Conservation (phyloP, 2,888 invertebrate species). For the Dryadula phaetusa region DNA sequence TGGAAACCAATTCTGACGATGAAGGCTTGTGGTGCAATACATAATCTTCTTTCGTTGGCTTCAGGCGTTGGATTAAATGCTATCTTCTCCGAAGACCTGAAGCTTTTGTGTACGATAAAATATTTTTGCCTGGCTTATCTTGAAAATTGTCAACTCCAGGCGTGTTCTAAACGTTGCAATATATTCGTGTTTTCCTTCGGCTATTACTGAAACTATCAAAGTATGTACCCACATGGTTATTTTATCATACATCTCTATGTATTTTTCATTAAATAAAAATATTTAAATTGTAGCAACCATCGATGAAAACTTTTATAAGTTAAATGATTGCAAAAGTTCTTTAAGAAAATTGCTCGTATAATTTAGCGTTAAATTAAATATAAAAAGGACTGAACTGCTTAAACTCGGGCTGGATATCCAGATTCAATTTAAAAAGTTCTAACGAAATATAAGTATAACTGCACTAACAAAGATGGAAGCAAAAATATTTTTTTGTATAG, state of each 20-base stretch:
- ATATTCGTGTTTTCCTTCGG: not conserved
- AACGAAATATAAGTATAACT: conserved; percentile 53
- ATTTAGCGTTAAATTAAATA: conserved; percentile 31
- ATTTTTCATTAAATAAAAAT: not conserved
- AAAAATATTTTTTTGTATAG: conserved; percentile 26
- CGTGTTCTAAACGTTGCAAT: not conserved
- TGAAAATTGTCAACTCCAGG: conserved; percentile 1
- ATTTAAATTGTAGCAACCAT: not conserved
- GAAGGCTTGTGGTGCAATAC: conserved; percentile 53
- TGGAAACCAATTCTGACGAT: conserved; percentile 58
- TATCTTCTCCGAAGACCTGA: conserved; percentile 11
- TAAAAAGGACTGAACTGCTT: conserved; percentile 44
- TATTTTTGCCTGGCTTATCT: not conserved
- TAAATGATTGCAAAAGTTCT: not conserved
- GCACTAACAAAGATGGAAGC: conserved; percentile 38
- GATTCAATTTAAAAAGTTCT: conserved; percentile 73
- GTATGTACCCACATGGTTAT: not conserved
- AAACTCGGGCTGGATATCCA: conserved; percentile 50
- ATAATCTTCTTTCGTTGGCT: conserved; percentile 55
- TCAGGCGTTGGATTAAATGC: conserved; percentile 39
- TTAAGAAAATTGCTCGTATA: not conserved
- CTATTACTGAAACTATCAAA: not conserved
- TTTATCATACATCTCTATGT: too few species aligned
- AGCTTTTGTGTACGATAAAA: conserved; percentile 6
- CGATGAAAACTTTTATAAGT: not conserved